Evolutionary conservation across 2,113 vertebrate genomes (phyloP).

Genomic region (Coturnix japonica): DNA sequence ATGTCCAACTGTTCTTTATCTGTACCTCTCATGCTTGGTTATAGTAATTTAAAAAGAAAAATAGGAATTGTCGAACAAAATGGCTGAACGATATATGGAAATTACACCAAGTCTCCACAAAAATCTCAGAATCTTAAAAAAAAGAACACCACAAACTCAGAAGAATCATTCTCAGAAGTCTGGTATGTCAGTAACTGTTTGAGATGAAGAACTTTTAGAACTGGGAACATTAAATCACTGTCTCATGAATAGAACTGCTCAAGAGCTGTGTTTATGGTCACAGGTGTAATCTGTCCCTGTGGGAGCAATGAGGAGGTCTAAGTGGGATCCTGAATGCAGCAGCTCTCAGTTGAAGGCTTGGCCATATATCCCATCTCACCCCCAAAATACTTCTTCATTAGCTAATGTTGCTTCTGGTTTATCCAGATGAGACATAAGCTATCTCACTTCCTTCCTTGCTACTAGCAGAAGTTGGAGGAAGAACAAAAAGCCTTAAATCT

Average conservation of each 20-base stretch:
- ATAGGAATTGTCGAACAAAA: background rate
- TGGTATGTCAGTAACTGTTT: background rate
- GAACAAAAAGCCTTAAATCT: background rate
- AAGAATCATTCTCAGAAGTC: background rate
- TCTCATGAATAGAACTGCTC: background rate
- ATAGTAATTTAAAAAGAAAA: background rate
- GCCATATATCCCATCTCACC: background rate
- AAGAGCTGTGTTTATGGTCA: background rate
- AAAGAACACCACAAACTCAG: background rate
- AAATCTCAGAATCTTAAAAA: background rate
- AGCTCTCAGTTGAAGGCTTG: background rate
- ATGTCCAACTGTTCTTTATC: background rate
- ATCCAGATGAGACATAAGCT: background rate
- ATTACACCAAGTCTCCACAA: background rate
- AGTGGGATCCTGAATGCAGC: background rate
- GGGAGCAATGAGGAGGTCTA: background rate
- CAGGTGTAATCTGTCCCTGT: background rate
- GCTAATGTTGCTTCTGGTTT: conserved; percentile 2
- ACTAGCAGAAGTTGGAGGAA: background rate
- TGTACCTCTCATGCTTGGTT: background rate
- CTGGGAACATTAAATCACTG: background rate
- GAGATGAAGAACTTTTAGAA: background rate
- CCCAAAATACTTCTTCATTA: conserved; percentile 9
- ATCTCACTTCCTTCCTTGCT: background rate
- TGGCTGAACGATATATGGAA: background rate